phyloP scores from a whole-genome alignment of 2,888 invertebrate species.

The Eremobia ochroleuca region DNA sequence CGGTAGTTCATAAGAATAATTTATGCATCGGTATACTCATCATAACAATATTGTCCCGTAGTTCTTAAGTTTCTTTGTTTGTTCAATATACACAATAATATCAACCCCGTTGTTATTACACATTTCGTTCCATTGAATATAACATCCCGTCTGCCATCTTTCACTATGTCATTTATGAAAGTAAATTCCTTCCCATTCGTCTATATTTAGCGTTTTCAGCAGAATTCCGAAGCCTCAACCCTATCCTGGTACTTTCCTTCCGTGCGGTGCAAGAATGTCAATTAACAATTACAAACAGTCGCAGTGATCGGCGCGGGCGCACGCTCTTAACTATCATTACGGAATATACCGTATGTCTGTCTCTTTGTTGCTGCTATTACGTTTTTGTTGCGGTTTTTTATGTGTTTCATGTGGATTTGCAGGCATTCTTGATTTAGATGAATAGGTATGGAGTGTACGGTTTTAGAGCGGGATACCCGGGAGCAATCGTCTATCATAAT shows the following conservation, averaged over 20 bases:
- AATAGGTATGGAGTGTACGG: neutral
- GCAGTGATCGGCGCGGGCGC: conserved; percentile 69
- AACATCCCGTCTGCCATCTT: conserved; percentile 1
- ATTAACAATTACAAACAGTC: conserved; percentile 80
- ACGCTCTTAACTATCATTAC: conserved; percentile 61
- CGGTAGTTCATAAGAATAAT: neutral
- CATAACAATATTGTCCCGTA: neutral
- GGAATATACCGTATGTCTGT: conserved; percentile 60
- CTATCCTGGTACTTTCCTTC: conserved; percentile 75
- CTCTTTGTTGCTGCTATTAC: conserved; percentile 56
- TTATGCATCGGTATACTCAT: neutral
- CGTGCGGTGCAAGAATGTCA: conserved; percentile 74
- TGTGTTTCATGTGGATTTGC: conserved; percentile 34
- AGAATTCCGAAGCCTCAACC: conserved; percentile 68
- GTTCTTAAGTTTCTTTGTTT: conserved; percentile 13
- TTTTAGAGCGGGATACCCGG: neutral
- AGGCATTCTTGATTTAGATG: conserved; percentile 39
- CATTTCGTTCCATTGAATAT: conserved; percentile 12
- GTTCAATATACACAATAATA: neutral
- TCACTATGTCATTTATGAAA: conserved; percentile 21
- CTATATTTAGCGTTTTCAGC: conserved; percentile 59
- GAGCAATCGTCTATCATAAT: neutral
- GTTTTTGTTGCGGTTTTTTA: conserved; percentile 42
- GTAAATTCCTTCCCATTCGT: conserved; percentile 44
- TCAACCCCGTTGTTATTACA: conserved; percentile 7